Conservation (phyloP, 2,113 vertebrate genomes). For the Nyctereutes procyonoides region DNA sequence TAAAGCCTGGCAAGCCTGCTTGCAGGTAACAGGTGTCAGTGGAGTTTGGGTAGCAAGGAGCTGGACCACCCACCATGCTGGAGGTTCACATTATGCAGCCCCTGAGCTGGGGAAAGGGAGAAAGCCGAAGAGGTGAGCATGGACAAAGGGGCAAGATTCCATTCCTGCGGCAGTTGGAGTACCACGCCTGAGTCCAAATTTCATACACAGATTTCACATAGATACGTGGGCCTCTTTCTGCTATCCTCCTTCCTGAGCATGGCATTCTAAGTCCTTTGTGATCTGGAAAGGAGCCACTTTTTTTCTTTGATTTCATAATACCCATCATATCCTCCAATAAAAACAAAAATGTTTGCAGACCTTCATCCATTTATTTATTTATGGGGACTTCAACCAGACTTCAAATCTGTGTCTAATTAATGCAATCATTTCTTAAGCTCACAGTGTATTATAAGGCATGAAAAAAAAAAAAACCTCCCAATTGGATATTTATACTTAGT, state of each 20-base stretch:
- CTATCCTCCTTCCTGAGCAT: background rate
- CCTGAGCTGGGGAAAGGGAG: background rate
- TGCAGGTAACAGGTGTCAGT: background rate
- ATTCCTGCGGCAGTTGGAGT: background rate
- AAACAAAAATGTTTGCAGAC: background rate
- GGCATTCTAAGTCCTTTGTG: accelerated
- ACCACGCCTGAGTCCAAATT: background rate
- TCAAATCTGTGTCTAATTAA: background rate
- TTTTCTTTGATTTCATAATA: background rate
- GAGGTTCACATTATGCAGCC: no score
- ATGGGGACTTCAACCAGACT: background rate
- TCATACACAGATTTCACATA: background rate
- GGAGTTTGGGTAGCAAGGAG: background rate
- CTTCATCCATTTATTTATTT: background rate
- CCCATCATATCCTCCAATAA: background rate
- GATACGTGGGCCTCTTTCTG: background rate
- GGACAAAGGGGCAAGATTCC: background rate
- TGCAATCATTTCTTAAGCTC: background rate
- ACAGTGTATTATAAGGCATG: background rate
- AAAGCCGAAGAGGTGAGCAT: background rate
- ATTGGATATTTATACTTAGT: background rate
- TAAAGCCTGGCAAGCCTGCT: background rate
- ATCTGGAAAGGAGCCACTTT: background rate
- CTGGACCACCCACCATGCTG: accelerated
- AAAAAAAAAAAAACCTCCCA: background rate